phyloP scores from a whole-genome alignment of 2,888 invertebrate genomes.

The Ormyrus rosae region DNA sequence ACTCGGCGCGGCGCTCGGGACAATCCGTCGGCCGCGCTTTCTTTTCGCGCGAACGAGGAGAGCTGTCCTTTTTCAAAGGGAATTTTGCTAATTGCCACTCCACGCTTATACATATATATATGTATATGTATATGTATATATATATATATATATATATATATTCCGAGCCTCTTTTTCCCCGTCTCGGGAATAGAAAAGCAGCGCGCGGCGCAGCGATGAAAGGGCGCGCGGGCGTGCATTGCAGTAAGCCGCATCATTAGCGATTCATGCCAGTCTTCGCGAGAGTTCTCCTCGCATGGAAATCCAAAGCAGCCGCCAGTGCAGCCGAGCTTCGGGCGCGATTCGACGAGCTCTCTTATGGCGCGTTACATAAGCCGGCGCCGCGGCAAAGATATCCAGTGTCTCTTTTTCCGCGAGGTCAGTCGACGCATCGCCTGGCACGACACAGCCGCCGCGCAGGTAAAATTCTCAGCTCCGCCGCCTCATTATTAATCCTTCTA shows the following conservation, averaged over 20 bases:
- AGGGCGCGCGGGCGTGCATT: background rate
- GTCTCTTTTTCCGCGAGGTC: slow-evolving; percentile 37
- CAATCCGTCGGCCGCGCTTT: too few relatives aligned
- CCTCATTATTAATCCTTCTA: too few relatives aligned
- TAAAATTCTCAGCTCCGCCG: too few relatives aligned
- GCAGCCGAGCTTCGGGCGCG: too few relatives aligned
- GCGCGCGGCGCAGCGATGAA: background rate
- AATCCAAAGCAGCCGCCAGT: slow-evolving; percentile 1
- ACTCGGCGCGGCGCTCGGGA: too few relatives aligned
- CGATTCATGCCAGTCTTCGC: slow-evolving; percentile 36
- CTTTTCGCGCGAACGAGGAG: too few relatives aligned
- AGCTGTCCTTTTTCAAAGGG: background rate
- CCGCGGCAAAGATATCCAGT: slow-evolving; percentile 20
- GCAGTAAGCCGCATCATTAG: slow-evolving; percentile 21
- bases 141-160: too few relatives aligned
- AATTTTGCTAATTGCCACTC: background rate
- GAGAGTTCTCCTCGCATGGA: slow-evolving; percentile 18
- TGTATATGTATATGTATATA: too few relatives aligned
- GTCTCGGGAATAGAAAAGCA: slow-evolving; percentile 2
- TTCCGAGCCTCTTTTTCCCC: too few relatives aligned
- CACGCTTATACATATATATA: too few relatives aligned
- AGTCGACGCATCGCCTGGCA: slow-evolving; percentile 33
- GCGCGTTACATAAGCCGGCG: slow-evolving; percentile 55
- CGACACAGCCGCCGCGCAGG: too few relatives aligned
- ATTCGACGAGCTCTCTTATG: background rate